Evolutionary conservation across 2,888 invertebrate genomes (phyloP), one percentile per base, ranked within the genome.

Genomic region (Euclidia mi): DNA sequence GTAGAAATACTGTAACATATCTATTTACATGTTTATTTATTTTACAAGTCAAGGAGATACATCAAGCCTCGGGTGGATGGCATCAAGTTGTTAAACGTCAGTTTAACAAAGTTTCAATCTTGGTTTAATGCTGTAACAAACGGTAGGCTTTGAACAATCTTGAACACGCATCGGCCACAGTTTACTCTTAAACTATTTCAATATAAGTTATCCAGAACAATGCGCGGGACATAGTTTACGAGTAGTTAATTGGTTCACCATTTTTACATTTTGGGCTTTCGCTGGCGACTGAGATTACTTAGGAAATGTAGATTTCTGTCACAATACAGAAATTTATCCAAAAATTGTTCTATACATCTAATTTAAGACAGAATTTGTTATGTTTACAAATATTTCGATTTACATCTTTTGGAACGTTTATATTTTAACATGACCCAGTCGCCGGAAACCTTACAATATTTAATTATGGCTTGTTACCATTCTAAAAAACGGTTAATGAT

Each of bases 121-220:
- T 15, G 18, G 49, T 50, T 45, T 15, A 50, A 12, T 38, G 44
- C 31, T 15, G 18, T 31, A 41, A 49, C 34, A 25, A 38, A 32
- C 25, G 49, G 40, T 44, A 53, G 71, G 46, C 63, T 64, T 65
- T 61, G 50, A 65, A 63, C 55, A 65, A 67, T 50, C 73, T 64
- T 67, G 76, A 70, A 70, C 64, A 45, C 59, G 38, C 53, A 51
- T 57, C 56, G 51, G 72, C 71, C 67, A 76, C 76, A 76, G 74
- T 82, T 85, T 79, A 87, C 78, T 79, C 84, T 85, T 90, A 90
- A 83, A 87, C 87, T 87, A 88, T 84, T 83, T 82, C 84, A 82
- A 78, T 81, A 93, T 94, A 94, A 94, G 94, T 94, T 94, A 94
- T 94, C 94, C 94, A 94, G 94, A 94, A 94, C 93, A 92, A 81